These are phyloP conservation scores for Etheostoma perlongum DNA, from an alignment of 2,797 vertebrate species.

Conservation along the genomic window DNA sequence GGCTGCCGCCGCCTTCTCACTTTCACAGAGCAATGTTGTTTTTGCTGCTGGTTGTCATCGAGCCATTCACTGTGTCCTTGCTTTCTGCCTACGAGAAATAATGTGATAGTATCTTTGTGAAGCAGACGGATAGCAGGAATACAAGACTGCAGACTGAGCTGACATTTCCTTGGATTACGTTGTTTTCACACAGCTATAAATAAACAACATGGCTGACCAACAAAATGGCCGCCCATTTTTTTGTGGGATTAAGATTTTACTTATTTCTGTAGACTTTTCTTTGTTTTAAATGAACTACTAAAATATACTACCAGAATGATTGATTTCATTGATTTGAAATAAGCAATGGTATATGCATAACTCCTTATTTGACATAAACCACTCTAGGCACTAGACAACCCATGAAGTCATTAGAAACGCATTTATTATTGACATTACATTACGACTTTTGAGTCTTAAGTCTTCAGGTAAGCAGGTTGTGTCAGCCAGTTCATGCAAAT, in stretches of 20 bases:
- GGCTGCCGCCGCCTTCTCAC: constrained; percentile 24
- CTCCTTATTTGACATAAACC: not conserved
- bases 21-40: constrained; percentile 39
- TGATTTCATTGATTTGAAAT: not conserved
- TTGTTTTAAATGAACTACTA: not conserved
- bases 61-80: constrained; percentile 46
- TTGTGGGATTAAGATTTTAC: not conserved
- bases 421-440: not conserved
- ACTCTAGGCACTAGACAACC: not conserved
- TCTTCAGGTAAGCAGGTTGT: constrained; percentile 1
- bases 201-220: constrained; percentile 33
- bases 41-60: constrained; percentile 30
- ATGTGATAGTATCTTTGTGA: constrained; percentile 61
- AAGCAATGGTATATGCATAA: not conserved
- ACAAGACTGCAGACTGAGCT: constrained; percentile 38
- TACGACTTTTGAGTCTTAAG: not conserved
- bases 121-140: constrained; percentile 29
- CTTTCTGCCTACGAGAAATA: constrained; percentile 43
- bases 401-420: not conserved
- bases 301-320: not conserved
- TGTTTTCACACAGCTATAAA: constrained; percentile 38
- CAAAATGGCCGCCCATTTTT: constrained; percentile 13
- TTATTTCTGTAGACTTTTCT: not conserved
- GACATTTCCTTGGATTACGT: constrained; percentile 34
- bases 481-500: constrained; percentile 34